These are phyloP conservation scores for Thereva unica DNA, from an alignment of 2,888 invertebrate species.

Conservation along the genomic window DNA sequence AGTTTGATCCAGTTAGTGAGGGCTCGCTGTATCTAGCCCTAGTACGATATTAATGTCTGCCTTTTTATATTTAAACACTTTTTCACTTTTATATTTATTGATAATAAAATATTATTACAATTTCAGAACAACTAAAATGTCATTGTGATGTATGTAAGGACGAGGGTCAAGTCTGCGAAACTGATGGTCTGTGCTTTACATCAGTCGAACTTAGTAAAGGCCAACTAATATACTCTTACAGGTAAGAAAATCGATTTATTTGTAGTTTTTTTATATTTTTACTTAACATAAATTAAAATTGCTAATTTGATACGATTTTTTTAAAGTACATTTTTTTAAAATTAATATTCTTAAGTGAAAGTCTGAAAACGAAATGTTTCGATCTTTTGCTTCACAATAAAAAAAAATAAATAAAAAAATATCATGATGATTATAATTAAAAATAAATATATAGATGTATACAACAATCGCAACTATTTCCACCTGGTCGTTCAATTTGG, in stretches of 20 bases:
- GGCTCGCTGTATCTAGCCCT: too few species aligned
- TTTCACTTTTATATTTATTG: not conserved
- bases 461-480: constrained; percentile 54
- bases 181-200: constrained; percentile 87
- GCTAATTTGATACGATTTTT: too few species aligned
- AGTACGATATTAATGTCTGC: too few species aligned
- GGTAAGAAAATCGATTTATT: constrained; percentile 64
- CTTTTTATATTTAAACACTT: too few species aligned
- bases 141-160: constrained; percentile 79
- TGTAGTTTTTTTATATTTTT: not conserved
- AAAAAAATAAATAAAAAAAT: constrained; percentile 31
- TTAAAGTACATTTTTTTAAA: too few species aligned
- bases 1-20: too few species aligned
- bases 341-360: not conserved
- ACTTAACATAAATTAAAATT: too few species aligned
- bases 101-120: not conserved
- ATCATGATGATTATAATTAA: constrained; percentile 37
- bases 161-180: constrained; percentile 80
- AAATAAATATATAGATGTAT: constrained; percentile 51
- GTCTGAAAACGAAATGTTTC: constrained; percentile 45
- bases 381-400: not conserved
- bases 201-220: constrained; percentile 71
- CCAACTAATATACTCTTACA: constrained; percentile 68
- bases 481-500: constrained; percentile 57
- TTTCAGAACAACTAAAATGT: constrained; percentile 66